Conservation (phyloP, 2,888 invertebrate species). For the Lottia scabra region DNA sequence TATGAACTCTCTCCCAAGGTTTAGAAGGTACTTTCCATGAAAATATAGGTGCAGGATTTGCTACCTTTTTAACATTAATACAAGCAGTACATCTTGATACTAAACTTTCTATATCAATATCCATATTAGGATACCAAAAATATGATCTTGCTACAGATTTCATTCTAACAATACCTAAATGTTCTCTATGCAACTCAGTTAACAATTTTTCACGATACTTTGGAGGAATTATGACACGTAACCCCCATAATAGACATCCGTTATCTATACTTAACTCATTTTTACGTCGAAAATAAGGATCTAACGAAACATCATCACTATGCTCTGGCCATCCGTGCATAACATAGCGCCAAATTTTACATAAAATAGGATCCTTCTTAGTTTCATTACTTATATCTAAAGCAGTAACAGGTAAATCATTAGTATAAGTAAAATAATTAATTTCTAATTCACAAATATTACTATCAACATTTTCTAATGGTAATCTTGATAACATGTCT, state of each 20-base stretch:
- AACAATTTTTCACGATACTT: constrained; percentile 15
- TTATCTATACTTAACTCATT: constrained; percentile 18
- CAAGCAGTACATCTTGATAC: constrained; percentile 31
- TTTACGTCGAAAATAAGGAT: neutral
- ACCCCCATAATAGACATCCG: constrained; percentile 29
- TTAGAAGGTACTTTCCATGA: constrained; percentile 44
- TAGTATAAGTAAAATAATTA: constrained; percentile 3
- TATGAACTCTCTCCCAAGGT: constrained; percentile 45
- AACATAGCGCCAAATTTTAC: neutral
- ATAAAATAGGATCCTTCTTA: constrained; percentile 3
- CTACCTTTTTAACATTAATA: constrained; percentile 24
- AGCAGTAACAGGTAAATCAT: constrained; percentile 8
- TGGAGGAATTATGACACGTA: constrained; percentile 26
- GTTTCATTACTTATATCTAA: constrained; percentile 7
- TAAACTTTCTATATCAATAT: constrained; percentile 26
- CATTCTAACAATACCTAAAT: constrained; percentile 38
- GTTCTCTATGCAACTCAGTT: constrained; percentile 30
- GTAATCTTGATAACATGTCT: constrained; percentile 56
- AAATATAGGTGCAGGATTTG: constrained; percentile 35
- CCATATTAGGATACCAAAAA: constrained; percentile 41
- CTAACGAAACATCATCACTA: constrained; percentile 6
- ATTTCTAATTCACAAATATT: constrained; percentile 9
- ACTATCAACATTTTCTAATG: constrained; percentile 16
- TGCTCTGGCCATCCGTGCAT: constrained; percentile 1
- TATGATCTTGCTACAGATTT: constrained; percentile 32